Evolutionary conservation across 2,113 vertebrate genomes (phyloP).

Genomic region (Asarcornis scutulata): DNA sequence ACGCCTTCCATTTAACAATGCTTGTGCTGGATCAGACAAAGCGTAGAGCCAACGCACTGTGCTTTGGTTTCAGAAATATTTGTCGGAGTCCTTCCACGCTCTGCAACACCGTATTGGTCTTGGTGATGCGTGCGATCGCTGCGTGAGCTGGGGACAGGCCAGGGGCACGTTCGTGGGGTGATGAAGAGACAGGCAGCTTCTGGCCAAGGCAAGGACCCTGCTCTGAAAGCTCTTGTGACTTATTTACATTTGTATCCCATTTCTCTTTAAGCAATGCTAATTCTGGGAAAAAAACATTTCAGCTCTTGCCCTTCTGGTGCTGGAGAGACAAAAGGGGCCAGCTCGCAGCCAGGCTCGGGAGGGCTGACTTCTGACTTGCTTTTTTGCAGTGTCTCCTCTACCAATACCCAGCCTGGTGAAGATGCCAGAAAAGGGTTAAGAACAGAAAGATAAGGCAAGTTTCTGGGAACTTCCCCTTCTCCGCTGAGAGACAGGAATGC

Average conservation of each 20-base stretch:
- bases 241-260: neutral
- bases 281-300: neutral
- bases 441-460: constrained; percentile 54
- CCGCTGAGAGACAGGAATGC: neutral
- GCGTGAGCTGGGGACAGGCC: accelerated
- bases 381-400: neutral
- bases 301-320: accelerated
- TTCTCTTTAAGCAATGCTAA: neutral
- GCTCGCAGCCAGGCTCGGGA: neutral
- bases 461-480: constrained; percentile 57
- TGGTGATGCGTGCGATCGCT: neutral
- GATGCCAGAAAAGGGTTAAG: constrained; percentile 45
- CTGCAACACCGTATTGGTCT: neutral
- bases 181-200: neutral
- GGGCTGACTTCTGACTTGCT: neutral
- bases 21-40: neutral
- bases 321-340: neutral
- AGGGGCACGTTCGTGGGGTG: neutral
- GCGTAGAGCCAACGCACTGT: accelerated
- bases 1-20: neutral
- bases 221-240: neutral
- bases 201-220: accelerated
- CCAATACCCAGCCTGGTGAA: neutral
- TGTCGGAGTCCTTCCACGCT: neutral
- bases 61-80: neutral